These are phyloP conservation scores for Bovichtus variegatus DNA, from an alignment of 2,797 vertebrate genomes.

Conservation along the genomic window DNA sequence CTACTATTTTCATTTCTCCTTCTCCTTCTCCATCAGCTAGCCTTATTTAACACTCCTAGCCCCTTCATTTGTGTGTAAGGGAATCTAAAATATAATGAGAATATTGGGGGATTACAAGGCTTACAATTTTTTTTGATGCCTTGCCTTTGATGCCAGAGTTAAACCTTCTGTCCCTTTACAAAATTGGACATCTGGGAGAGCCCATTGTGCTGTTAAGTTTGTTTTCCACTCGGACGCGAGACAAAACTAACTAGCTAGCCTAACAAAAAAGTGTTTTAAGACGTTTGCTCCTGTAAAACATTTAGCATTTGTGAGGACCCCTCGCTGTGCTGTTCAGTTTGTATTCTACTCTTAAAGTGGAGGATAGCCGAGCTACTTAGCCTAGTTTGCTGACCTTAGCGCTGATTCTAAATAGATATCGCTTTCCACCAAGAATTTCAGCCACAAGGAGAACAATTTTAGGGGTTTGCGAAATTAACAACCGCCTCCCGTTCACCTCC, in stretches of 20 bases:
- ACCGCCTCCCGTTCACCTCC: no score
- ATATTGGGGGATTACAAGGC: no score
- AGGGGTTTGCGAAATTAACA: no score
- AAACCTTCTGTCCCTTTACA: neutral
- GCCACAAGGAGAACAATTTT: no score
- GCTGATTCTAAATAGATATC: no score
- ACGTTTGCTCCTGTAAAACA: neutral
- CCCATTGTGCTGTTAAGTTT: neutral
- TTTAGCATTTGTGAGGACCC: neutral
- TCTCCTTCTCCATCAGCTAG: constrained; percentile 9
- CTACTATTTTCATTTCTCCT: constrained; percentile 33
- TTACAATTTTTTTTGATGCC: no score
- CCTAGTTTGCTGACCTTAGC: no score
- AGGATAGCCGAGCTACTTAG: no score
- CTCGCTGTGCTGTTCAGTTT: neutral
- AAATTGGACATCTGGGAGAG: neutral
- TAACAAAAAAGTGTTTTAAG: neutral
- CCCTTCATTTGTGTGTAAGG: neutral
- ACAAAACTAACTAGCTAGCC: neutral
- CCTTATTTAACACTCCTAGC: constrained; percentile 21
- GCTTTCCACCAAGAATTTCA: no score
- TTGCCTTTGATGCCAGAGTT: no score
- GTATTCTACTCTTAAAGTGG: neutral
- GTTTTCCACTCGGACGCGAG: neutral
- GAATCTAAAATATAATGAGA: neutral